Evolutionary conservation across 2,113 vertebrate genomes (phyloP).

Genomic region (Syngnathus typhle): DNA sequence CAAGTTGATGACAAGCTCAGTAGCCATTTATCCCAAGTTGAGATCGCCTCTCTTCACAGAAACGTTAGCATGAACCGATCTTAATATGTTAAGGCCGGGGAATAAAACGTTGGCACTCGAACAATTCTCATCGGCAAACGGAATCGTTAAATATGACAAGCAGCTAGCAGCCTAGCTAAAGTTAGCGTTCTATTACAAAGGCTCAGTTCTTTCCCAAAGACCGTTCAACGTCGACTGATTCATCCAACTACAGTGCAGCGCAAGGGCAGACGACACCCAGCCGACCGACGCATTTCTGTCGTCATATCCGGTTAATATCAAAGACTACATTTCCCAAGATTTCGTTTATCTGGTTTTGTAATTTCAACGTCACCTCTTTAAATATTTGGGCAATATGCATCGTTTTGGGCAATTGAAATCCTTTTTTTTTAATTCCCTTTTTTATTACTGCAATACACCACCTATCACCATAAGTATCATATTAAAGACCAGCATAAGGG

Average conservation of each 20-base stretch:
- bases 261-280: conserved; percentile 38
- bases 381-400: too few species aligned
- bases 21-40: conserved; percentile 45
- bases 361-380: too few species aligned
- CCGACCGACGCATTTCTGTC: conserved; percentile 12
- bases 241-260: conserved; percentile 50
- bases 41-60: conserved; percentile 23
- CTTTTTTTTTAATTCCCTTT: too few species aligned
- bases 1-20: conserved; percentile 54
- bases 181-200: conserved; percentile 53
- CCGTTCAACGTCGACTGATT: conserved; percentile 53
- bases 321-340: conserved; percentile 41
- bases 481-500: too few species aligned
- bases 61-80: background rate
- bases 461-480: too few species aligned
- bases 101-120: conserved; percentile 24
- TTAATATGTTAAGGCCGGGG: conserved; percentile 20
- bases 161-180: conserved; percentile 52
- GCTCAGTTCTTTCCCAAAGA: conserved; percentile 48
- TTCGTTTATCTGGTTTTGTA: background rate
- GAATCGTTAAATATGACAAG: conserved; percentile 20
- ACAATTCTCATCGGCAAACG: conserved; percentile 11
- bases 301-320: conserved; percentile 33
- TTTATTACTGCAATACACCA: too few species aligned
- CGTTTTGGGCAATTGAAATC: too few species aligned